Base-by-base conservation (phyloP, 2,888 invertebrate genomes). In the Ceramica pisi region DNA sequence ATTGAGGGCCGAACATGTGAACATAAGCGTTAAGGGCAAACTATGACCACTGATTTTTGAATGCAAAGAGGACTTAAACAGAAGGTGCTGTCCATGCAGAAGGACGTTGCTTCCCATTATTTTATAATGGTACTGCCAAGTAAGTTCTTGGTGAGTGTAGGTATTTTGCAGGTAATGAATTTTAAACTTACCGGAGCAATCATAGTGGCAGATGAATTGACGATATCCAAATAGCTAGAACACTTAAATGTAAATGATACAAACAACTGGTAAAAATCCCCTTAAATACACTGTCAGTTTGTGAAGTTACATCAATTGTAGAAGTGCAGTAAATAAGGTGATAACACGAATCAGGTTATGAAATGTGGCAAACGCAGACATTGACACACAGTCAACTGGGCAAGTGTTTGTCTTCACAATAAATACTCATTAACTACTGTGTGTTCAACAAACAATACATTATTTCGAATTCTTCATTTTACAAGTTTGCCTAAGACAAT, bases 211-310 rank as follows among this genome's bases (percentile, higher is more conserved):
- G 61, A 65, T 57, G 68, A 74, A 76, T 53, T 65, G 71, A 67
- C 73, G 73, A 71, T 78, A 38, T 66, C 64, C 73, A 72, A 75
- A 59, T 79, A 67, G 57, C 4, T n/a, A 10, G 73, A 82, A 75
- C 78, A 80, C 86, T 35, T 59, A 50, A 59, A 83, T 81, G 73
- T 74, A 79, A 92, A 88, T 93, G 91, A 88, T 90, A 83, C 76
- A 81, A 84, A 87, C 68, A 77, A 63, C 68, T 71, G 60, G 6
- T 64, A 69, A 75, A 71, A 75, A 75, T 86, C 89, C 82, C 88
- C 91, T 95, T 95, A 95, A 94, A 95, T 95, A 95, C 90, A 85
- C 77, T 83, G 67, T 81, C 87, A 92, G 90, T 93, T 94, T 92
- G 92, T 90, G 82, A 81, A 91, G 90, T 93, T 92, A 89, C 93